These are phyloP conservation scores for Perdita meconis DNA, from an alignment of 2,888 invertebrate species.

Conservation along the genomic window DNA sequence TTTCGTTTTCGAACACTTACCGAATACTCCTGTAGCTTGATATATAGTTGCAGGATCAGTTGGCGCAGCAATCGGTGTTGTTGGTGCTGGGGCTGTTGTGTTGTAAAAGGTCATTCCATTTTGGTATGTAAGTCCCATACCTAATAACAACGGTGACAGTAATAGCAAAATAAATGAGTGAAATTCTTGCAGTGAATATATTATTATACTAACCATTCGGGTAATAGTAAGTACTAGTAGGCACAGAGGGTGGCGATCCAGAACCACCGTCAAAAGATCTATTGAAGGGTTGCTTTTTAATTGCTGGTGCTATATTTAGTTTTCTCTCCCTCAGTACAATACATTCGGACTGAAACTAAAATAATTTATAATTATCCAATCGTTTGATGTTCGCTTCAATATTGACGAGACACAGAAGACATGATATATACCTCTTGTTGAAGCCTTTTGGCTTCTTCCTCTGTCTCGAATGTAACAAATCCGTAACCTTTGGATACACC, in stretches of 20 bases:
- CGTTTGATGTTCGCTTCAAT: background rate
- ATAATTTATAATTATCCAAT: background rate
- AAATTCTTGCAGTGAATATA: background rate
- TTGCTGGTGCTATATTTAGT: slow-evolving; percentile 94
- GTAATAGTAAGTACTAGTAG: slow-evolving; percentile 85
- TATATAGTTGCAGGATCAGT: slow-evolving; percentile 82
- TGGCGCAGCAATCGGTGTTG: slow-evolving; percentile 80
- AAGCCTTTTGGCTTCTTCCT: slow-evolving; percentile 92
- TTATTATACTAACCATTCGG: slow-evolving; percentile 83
- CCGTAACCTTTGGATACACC: slow-evolving; percentile 98
- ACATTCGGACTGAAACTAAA: slow-evolving; percentile 87
- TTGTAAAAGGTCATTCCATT: slow-evolving; percentile 84
- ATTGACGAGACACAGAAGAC: background rate
- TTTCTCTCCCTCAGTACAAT: slow-evolving; percentile 92
- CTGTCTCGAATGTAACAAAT: slow-evolving; percentile 94
- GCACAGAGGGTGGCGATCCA: slow-evolving; percentile 85
- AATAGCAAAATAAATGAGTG: background rate
- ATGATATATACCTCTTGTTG: slow-evolving; percentile 87
- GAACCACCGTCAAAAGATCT: slow-evolving; percentile 85
- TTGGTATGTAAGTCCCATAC: slow-evolving; percentile 83
- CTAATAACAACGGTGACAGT: slow-evolving; percentile 74
- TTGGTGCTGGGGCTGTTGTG: slow-evolving; percentile 80
- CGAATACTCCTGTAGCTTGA: slow-evolving; percentile 82
- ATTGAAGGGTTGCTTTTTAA: slow-evolving; percentile 90
- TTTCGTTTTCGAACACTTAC: slow-evolving; percentile 75